Percentiles rank a stretch among this genome's conserved stretches.
These are phyloP conservation scores for Neopelma chrysocephalum DNA, from an alignment of 2,797 vertebrate genomes.

Conservation along the genomic window DNA sequence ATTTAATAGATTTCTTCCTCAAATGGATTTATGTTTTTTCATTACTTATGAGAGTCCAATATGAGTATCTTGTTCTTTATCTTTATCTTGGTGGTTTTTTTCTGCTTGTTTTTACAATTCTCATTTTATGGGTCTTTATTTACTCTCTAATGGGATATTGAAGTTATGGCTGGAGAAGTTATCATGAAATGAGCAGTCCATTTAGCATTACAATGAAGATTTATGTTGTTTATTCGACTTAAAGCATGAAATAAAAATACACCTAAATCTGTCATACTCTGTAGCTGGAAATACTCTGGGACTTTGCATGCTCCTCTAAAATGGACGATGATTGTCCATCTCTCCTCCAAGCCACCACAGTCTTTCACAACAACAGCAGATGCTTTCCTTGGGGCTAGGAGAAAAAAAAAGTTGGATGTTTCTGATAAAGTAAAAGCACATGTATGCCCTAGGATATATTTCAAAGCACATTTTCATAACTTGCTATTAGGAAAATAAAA, in stretches of 20 bases:
- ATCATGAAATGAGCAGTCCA: not conserved
- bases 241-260: not conserved
- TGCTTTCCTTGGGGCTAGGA: not conserved
- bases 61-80: not conserved
- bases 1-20: not conserved
- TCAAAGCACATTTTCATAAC: not conserved
- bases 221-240: not conserved
- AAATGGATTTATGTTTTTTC: not conserved
- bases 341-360: not conserved
- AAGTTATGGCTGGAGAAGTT: not conserved
- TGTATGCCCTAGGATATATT: not conserved
- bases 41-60: not conserved
- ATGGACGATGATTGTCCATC: not conserved
- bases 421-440: conserved; percentile 20
- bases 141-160: not conserved
- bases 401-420: not conserved
- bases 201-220: not conserved
- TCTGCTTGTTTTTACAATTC: not conserved
- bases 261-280: not conserved
- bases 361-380: conserved; percentile 3
- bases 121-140: not conserved
- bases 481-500: not conserved
- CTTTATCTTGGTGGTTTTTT: not conserved
- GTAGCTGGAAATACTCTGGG: not conserved
- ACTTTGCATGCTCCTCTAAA: not conserved